phyloP scores from a whole-genome alignment of 2,888 invertebrate species.

The Apamea epomidion region DNA sequence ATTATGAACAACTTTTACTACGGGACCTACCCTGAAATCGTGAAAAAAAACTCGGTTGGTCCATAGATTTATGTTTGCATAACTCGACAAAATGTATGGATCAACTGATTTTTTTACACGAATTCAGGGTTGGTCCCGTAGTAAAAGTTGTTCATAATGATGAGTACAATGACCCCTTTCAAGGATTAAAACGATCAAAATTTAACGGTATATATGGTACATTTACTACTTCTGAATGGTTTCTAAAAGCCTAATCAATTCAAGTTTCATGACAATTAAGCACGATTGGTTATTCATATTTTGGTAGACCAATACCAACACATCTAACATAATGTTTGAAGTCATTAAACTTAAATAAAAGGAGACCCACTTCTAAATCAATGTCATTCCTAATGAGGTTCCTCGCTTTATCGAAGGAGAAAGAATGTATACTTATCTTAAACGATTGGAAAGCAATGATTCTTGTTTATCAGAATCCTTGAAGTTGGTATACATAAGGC shows the following conservation, averaged over 20 bases:
- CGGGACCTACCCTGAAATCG: too few species aligned
- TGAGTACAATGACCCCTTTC: too few species aligned
- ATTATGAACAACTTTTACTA: too few species aligned
- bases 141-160: too few species aligned
- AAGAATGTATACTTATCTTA: conserved; percentile 33
- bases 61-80: too few species aligned
- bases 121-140: too few species aligned
- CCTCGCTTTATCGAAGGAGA: not conserved
- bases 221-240: not conserved
- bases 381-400: conserved; percentile 18
- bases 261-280: not conserved
- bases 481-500: conserved; percentile 16
- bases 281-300: not conserved
- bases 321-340: not conserved
- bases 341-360: not conserved
- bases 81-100: too few species aligned
- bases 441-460: conserved; percentile 28
- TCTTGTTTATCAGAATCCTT: conserved; percentile 38
- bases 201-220: not conserved
- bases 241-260: not conserved
- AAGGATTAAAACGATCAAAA: too few species aligned
- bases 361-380: not conserved
- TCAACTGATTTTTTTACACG: too few species aligned
- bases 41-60: too few species aligned
- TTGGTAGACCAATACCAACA: not conserved